Conservation (phyloP, 1,140 invertebrate genomes). For the Drosophila gunungcola region DNA sequence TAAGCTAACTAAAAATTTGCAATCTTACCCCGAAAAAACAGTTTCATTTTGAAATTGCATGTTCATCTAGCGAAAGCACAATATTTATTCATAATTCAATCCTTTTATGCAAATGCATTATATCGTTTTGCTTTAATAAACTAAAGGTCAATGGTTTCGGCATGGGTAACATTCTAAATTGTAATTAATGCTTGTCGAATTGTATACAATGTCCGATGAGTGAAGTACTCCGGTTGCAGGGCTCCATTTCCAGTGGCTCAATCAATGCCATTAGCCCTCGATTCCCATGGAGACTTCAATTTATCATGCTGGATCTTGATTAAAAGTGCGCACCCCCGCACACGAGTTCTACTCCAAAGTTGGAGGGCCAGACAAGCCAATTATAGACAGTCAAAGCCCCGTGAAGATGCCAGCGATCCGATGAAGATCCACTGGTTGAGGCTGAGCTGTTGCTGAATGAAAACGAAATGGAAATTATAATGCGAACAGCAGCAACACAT, state of each 20-base stretch:
- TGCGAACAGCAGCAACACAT: conserved; percentile 42
- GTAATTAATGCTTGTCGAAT: conserved; percentile 24
- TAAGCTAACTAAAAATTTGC: not conserved
- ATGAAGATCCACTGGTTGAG: conserved; percentile 50
- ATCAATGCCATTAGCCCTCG: conserved; percentile 28
- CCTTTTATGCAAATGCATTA: not conserved
- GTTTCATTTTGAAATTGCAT: not conserved
- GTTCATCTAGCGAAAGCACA: not conserved
- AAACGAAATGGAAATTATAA: conserved; percentile 73
- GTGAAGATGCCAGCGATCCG: conserved; percentile 66
- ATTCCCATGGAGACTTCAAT: conserved; percentile 57
- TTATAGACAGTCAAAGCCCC: conserved; percentile 77
- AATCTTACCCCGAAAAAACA: not conserved
- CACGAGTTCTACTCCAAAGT: conserved; percentile 1
- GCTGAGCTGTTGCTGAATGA: conserved; percentile 60
- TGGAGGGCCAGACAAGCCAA: conserved; percentile 63
- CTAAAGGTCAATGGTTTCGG: not conserved
- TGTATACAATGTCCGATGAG: conserved; percentile 14
- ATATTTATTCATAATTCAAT: not conserved
- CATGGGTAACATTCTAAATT: not conserved
- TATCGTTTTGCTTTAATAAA: no score
- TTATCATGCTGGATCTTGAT: conserved; percentile 78
- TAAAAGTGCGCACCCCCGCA: conserved; percentile 60
- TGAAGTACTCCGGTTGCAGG: conserved; percentile 18
- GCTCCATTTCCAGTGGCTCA: conserved; percentile 7